Evolutionary conservation across 1,140 invertebrate species (phyloP).

Genomic region (Bombus difficillimus): DNA sequence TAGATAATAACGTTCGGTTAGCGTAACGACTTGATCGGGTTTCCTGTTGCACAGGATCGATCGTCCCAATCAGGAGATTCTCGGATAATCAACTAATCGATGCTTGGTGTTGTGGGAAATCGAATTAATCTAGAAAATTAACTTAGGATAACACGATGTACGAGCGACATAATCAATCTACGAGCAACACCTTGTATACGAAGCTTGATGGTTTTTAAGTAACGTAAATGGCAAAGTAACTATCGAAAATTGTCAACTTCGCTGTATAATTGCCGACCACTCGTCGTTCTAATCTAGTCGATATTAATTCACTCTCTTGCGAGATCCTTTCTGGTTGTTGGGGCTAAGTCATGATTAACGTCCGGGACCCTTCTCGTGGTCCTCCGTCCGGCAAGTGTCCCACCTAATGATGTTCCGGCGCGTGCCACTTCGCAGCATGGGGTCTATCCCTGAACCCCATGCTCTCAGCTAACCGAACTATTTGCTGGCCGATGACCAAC

Average conservation of each 20-base stretch:
- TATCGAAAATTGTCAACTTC: background rate
- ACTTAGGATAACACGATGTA: background rate
- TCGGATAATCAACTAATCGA: slow-evolving; percentile 14
- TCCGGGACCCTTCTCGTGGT: slow-evolving; percentile 30
- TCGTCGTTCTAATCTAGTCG: background rate
- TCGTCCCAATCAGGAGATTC: slow-evolving; percentile 21
- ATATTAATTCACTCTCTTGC: slow-evolving; percentile 25
- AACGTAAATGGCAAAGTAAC: too few species aligned
- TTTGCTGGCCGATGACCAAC: slow-evolving; percentile 68
- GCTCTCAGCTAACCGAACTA: slow-evolving; percentile 62
- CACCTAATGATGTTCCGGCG: slow-evolving; percentile 81
- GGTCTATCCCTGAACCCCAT: slow-evolving; percentile 62
- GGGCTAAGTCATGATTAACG: slow-evolving; percentile 54
- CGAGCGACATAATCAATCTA: background rate
- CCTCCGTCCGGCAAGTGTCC: slow-evolving; percentile 78
- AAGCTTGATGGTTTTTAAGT: background rate
- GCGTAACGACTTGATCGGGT: slow-evolving; percentile 8
- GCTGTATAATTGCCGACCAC: too few species aligned
- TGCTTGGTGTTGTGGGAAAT: background rate
- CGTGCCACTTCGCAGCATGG: slow-evolving; percentile 78
- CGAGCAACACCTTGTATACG: background rate
- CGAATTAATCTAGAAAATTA: background rate
- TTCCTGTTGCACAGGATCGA: slow-evolving; percentile 16
- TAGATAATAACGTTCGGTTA: background rate
- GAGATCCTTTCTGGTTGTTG: slow-evolving; percentile 43